phyloP scores from a whole-genome alignment of 2,113 vertebrate genomes.

The Pontoporia blainvillei region DNA sequence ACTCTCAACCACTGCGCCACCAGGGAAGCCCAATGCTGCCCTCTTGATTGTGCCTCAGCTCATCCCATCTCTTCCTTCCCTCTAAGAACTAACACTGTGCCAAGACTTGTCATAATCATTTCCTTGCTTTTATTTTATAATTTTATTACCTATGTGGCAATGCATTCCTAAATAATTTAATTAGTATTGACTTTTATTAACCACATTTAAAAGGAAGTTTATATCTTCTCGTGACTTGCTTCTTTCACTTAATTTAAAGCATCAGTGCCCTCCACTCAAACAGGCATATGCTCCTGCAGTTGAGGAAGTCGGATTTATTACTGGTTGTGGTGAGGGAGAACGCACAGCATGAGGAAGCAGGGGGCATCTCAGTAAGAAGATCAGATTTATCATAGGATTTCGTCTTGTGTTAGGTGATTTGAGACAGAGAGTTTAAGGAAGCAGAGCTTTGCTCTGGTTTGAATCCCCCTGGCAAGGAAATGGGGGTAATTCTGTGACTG shows the following conservation, averaged over 20 bases:
- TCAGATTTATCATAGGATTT: background rate
- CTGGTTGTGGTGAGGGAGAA: background rate
- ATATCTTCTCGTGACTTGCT: background rate
- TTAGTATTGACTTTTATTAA: background rate
- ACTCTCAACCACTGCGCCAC: no score
- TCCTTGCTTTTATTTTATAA: background rate
- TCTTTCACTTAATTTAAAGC: background rate
- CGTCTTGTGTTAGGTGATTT: background rate
- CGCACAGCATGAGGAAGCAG: fast-evolving
- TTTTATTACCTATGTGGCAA: background rate
- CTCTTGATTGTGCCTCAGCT: background rate
- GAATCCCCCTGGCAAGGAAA: background rate
- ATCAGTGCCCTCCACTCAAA: background rate
- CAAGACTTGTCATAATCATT: background rate
- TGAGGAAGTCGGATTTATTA: background rate
- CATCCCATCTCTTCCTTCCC: background rate
- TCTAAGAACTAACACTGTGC: background rate
- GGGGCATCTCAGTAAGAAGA: background rate
- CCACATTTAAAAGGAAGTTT: background rate
- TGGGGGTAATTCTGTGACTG: background rate
- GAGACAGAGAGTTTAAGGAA: background rate
- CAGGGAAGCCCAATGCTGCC: background rate
- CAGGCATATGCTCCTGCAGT: background rate
- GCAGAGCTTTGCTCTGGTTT: background rate
- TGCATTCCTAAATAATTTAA: background rate